Conservation (phyloP, 2,113 vertebrate species). For the Serilophus lunatus region DNA sequence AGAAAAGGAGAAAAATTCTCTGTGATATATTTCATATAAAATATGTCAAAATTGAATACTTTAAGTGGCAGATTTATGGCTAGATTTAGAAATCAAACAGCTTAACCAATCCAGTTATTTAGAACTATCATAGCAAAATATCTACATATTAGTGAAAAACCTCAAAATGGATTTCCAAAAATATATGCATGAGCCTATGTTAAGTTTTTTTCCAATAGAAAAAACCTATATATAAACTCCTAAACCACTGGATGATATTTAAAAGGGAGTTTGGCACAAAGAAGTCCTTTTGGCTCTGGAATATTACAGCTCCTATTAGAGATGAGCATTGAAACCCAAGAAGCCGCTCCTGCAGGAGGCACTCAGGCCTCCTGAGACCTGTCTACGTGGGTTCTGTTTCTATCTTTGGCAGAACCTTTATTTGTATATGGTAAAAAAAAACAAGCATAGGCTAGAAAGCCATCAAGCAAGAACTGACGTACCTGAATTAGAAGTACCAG, state of each 20-base stretch:
- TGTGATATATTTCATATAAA: neutral
- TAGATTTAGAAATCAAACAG: neutral
- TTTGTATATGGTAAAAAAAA: neutral
- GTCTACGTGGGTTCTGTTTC: neutral
- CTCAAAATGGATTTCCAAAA: neutral
- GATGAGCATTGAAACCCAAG: neutral
- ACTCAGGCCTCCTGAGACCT: neutral
- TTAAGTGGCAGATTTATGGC: neutral
- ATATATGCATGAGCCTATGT: neutral
- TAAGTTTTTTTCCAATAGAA: neutral
- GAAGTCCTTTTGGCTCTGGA: neutral
- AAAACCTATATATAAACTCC: neutral
- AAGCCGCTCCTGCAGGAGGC: neutral
- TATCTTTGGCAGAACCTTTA: neutral
- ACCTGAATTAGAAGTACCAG: neutral
- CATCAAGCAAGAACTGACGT: neutral
- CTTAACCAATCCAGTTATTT: neutral
- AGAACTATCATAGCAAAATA: neutral
- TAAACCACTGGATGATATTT: neutral
- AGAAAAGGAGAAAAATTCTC: neutral
- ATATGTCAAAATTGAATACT: neutral
- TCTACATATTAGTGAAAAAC: neutral
- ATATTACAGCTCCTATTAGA: neutral
- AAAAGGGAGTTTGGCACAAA: neutral
- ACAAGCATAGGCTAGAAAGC: rapidly evolving